These are phyloP conservation scores for Tylochromis polylepis DNA, from an alignment of 2,113 vertebrate species.

Conservation along the genomic window DNA sequence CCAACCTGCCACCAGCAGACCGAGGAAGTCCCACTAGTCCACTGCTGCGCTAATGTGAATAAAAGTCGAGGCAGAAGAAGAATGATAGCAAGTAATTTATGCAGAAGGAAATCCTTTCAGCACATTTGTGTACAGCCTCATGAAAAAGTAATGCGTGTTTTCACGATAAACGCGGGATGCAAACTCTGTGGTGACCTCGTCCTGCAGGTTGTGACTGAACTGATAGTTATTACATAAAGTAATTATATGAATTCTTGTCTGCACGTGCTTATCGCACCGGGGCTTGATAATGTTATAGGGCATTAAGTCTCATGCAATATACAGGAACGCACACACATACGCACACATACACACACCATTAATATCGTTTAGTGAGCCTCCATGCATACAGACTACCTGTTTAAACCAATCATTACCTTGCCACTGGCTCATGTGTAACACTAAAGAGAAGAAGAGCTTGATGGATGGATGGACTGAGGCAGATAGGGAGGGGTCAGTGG, in stretches of 20 bases:
- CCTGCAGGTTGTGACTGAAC: not conserved
- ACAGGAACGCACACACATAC: not conserved
- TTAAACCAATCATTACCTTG: constrained; percentile 48
- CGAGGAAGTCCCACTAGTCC: not conserved
- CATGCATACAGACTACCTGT: constrained; percentile 67
- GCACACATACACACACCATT: constrained; percentile 24
- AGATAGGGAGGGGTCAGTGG: not conserved
- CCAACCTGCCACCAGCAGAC: not conserved
- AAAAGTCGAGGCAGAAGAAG: not conserved
- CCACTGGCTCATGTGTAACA: constrained; percentile 36
- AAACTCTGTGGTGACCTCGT: not conserved
- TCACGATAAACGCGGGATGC: not conserved
- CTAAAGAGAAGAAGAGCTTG: not conserved
- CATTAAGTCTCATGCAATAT: not conserved
- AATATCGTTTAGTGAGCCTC: constrained; percentile 34
- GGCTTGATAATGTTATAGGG: constrained; percentile 16
- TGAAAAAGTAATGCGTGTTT: not conserved
- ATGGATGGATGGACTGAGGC: constrained; percentile 15
- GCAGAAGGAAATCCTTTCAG: not conserved
- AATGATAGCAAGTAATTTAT: not conserved
- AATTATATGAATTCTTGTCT: not conserved
- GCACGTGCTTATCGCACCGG: not conserved
- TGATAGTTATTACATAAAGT: not conserved
- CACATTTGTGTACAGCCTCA: not conserved
- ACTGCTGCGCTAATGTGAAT: not conserved